Conservation (phyloP, 2,888 invertebrate species). For the Linyphia triangularis region DNA sequence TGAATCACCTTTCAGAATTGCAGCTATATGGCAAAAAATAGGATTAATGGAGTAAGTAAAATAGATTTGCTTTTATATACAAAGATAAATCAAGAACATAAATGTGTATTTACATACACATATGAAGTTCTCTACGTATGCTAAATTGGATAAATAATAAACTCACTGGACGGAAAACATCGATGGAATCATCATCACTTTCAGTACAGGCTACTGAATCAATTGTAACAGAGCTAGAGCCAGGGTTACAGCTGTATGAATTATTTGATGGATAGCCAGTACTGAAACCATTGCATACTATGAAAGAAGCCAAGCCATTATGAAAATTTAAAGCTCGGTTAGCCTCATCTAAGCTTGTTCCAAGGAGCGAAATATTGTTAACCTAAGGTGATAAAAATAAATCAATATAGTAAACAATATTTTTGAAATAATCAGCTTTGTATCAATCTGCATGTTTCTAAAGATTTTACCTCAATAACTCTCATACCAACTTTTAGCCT, state of each 20-base stretch:
- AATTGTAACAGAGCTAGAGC: conserved; percentile 57
- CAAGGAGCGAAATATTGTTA: conserved; percentile 93
- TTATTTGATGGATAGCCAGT: conserved; percentile 1
- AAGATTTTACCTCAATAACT: conserved; percentile 88
- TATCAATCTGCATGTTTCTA: too few species aligned
- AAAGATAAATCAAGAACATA: too few species aligned
- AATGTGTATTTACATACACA: too few species aligned
- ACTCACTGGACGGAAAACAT: conserved; percentile 64
- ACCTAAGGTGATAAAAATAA: conserved; percentile 77
- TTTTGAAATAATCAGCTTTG: not conserved
- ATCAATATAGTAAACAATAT: not conserved
- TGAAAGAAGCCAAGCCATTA: conserved; percentile 88
- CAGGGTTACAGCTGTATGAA: conserved; percentile 51
- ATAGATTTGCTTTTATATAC: too few species aligned
- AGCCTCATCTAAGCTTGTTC: conserved; percentile 95
- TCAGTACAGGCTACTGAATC: conserved; percentile 66
- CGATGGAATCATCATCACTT: conserved; percentile 68
- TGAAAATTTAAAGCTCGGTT: conserved; percentile 91
- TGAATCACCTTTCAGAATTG: too few species aligned
- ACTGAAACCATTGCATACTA: conserved; percentile 90
- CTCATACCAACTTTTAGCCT: conserved; percentile 95
- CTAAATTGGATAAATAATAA: not conserved
- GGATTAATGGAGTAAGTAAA: too few species aligned
- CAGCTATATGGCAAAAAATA: too few species aligned
- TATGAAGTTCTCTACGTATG: not conserved